A percentile compares a stretch with the other conserved stretches of the same genome.
phyloP scores from a whole-genome alignment of 2,113 vertebrate genomes.

The Melanerpes formicivorus region DNA sequence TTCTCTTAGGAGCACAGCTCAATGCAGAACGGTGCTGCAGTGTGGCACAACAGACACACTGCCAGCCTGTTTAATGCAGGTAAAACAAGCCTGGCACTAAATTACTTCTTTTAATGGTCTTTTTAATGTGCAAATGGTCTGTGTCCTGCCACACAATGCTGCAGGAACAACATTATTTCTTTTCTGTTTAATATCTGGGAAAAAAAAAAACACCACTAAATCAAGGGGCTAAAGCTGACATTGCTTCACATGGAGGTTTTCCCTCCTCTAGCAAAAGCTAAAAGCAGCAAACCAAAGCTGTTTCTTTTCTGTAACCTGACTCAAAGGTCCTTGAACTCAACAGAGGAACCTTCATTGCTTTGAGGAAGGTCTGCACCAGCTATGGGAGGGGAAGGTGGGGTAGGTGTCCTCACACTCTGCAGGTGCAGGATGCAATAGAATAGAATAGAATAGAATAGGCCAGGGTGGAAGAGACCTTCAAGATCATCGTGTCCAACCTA shows the following conservation, averaged over 20 bases:
- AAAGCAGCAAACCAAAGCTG: neutral
- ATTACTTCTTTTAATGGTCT: neutral
- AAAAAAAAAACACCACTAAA: neutral
- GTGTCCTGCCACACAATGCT: neutral
- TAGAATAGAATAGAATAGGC: too few relatives aligned
- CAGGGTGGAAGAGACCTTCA: too few relatives aligned
- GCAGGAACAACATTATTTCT: neutral
- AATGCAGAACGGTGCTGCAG: too few relatives aligned
- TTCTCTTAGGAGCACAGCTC: neutral
- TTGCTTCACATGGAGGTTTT: neutral
- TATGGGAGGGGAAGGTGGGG: accelerated
- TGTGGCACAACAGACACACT: accelerated
- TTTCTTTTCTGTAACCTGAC: neutral
- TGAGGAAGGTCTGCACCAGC: neutral
- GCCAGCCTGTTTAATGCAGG: accelerated
- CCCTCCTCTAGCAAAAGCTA: neutral
- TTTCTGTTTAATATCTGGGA: neutral
- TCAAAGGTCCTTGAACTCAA: neutral
- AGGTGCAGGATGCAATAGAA: neutral
- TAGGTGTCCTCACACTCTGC: neutral
- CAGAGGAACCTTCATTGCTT: too few relatives aligned
- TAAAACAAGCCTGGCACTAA: neutral
- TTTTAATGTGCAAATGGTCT: neutral
- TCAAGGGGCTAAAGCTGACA: neutral
- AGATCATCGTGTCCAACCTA: too few relatives aligned